Evolutionary conservation across 1,140 invertebrate species (phyloP), one percentile per base, ranked within the genome.

Genomic region (Drosophila murphyi): DNA sequence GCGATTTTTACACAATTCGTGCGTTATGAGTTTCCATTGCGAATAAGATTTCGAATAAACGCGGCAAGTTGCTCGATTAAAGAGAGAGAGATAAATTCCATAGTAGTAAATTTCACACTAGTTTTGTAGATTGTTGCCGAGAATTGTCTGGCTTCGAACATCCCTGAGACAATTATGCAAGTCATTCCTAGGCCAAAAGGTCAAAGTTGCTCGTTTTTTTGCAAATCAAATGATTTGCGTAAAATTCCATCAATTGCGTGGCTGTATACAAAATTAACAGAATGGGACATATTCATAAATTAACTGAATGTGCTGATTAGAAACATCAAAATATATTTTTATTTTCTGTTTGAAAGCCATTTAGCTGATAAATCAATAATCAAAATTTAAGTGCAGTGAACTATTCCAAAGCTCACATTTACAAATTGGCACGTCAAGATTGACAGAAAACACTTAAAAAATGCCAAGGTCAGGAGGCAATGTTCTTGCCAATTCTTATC

Each of bases 1-100:
- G 78, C 52, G 69, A 91, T 86, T 91, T 91, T 91, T 87, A 64
- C 68, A 86, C 89, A 69, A 81, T 71, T 55, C 20, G 59, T 62
- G 35, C 45, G 89, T 91, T 70, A 89, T 90, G 72, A 52, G 50
- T 45, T 82, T 43, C 39, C 39, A 3, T 7, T 10, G 50, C 64
- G 64, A 69, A 37, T 4, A 28, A 31, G 69, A 35, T 70, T 78
- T 45, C 48, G 52, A 45, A 48, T 20, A 20, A 20, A 20, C 20
- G 20, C 20, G 61, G 45, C 64, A 10, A 35, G 54, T 12, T 51
- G 12, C 32, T 67, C 41, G 39, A 4, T 34, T 6, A 37, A 56
- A 56, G 43, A 47, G 41, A 68, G 45, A 72, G 12, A n/a, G 74
- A 76, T 76, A 79, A 62, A 50, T 37, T 54, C 32, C 10, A 45